Percentiles rank a stretch among this genome's conserved stretches.
phyloP scores from a whole-genome alignment of 2,888 invertebrate genomes.

The Syrista parreyssii region DNA sequence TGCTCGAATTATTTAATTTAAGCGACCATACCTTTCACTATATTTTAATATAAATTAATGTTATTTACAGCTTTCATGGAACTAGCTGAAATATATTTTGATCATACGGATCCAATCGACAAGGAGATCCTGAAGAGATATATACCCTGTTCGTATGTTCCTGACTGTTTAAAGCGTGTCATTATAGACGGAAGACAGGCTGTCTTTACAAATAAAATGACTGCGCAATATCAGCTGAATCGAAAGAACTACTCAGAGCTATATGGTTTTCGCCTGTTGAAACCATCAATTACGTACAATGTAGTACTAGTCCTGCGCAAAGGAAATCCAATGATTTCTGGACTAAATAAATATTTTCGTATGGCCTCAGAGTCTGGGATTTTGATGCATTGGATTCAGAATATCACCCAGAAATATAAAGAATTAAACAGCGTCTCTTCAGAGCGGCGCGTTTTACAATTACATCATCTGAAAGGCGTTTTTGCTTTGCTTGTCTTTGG shows the following conservation, averaged over 20 bases:
- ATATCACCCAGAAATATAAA: neutral
- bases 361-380: neutral
- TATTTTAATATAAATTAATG: too few relatives aligned
- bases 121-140: neutral
- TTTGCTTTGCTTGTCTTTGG: neutral
- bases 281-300: conserved; percentile 9
- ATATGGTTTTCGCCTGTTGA: neutral
- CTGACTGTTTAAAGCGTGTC: neutral
- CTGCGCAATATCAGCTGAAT: neutral
- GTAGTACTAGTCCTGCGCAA: conserved; percentile 1
- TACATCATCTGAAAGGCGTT: neutral
- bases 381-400: neutral
- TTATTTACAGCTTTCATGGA: neutral
- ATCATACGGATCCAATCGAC: neutral
- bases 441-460: neutral
- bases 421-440: neutral
- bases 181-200: neutral
- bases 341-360: conserved; percentile 2
- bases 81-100: neutral
- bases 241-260: neutral
- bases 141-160: neutral
- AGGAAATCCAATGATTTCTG: conserved; percentile 10
- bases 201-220: neutral
- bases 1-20: too few relatives aligned
- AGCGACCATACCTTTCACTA: too few relatives aligned